phyloP scores from a whole-genome alignment of 2,797 vertebrate species.

The Crossoptilon crossoptilon region DNA sequence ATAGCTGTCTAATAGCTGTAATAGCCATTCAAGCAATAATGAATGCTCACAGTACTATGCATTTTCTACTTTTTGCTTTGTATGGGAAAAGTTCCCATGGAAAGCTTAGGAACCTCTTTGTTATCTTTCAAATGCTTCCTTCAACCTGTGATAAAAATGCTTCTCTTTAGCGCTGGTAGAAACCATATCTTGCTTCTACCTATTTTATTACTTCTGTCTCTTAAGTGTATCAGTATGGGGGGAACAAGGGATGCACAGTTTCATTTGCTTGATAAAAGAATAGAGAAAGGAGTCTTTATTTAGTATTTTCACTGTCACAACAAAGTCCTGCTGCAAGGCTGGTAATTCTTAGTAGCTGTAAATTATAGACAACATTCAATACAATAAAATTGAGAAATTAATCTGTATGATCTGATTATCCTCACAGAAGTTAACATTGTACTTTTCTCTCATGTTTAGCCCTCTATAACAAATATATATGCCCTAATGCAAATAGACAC shows the following conservation, averaged over 20 bases:
- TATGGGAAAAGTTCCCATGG: background rate
- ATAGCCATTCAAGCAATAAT: background rate
- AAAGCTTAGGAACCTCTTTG: background rate
- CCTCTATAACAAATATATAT: background rate
- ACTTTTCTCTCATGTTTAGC: background rate
- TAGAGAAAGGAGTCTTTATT: background rate
- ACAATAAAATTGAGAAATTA: background rate
- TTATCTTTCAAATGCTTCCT: background rate
- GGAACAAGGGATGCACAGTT: background rate
- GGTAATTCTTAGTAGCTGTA: background rate
- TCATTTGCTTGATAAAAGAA: background rate
- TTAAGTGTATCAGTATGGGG: background rate
- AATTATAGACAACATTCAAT: background rate
- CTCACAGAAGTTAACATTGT: background rate
- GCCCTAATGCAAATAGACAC: background rate
- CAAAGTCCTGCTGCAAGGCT: background rate
- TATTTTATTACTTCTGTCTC: background rate
- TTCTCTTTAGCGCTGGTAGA: background rate
- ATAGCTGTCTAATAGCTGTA: background rate
- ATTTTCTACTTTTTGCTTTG: background rate
- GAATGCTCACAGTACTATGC: accelerated
- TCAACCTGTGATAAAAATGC: background rate
- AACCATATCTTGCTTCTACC: background rate
- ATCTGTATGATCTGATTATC: background rate
- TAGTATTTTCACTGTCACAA: background rate